These are phyloP conservation scores for Oreortyx pictus DNA, from an alignment of 2,797 vertebrate species.

Conservation along the genomic window DNA sequence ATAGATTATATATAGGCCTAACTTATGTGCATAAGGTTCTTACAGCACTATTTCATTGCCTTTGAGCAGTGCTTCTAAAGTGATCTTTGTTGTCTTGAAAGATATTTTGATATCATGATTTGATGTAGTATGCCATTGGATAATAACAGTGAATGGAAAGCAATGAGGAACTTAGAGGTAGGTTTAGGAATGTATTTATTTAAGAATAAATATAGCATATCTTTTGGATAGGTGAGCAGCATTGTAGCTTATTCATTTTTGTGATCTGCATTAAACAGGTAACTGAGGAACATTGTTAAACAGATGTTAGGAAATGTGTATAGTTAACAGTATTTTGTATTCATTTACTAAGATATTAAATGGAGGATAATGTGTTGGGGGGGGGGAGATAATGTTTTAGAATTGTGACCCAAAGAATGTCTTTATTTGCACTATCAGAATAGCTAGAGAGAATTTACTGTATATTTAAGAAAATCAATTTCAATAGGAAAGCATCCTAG, in stretches of 20 bases:
- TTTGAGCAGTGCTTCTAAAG: slow-evolving; percentile 66
- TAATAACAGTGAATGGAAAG: slow-evolving; percentile 54
- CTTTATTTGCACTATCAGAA: slow-evolving; percentile 84
- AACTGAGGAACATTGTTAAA: slow-evolving; percentile 48
- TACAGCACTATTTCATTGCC: slow-evolving; percentile 61
- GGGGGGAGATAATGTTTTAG: slow-evolving; percentile 46
- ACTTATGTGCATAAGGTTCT: slow-evolving; percentile 66
- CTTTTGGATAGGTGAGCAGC: slow-evolving; percentile 66
- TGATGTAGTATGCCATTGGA: slow-evolving; percentile 51
- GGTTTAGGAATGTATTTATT: slow-evolving; percentile 78
- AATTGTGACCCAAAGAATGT: slow-evolving; percentile 85
- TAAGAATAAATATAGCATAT: slow-evolving; percentile 68
- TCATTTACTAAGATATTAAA: slow-evolving; percentile 63
- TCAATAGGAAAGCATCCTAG: slow-evolving; percentile 60
- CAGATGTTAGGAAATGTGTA: slow-evolving; percentile 63
- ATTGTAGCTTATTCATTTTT: slow-evolving; percentile 61
- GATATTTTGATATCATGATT: slow-evolving; percentile 58
- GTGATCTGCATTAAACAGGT: slow-evolving; percentile 63
- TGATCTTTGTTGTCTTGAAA: slow-evolving; percentile 61
- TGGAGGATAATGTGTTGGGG: slow-evolving; percentile 31
- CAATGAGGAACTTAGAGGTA: slow-evolving; percentile 31
- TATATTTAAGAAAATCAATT: slow-evolving; percentile 76
- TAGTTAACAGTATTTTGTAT: slow-evolving; percentile 76
- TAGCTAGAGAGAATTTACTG: slow-evolving; percentile 76
- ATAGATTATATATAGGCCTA: slow-evolving; percentile 54